Percentiles rank a stretch among this genome's conserved stretches.
phyloP scores from a whole-genome alignment of 2,888 invertebrate genomes.

The Neoscelio sp. region DNA sequence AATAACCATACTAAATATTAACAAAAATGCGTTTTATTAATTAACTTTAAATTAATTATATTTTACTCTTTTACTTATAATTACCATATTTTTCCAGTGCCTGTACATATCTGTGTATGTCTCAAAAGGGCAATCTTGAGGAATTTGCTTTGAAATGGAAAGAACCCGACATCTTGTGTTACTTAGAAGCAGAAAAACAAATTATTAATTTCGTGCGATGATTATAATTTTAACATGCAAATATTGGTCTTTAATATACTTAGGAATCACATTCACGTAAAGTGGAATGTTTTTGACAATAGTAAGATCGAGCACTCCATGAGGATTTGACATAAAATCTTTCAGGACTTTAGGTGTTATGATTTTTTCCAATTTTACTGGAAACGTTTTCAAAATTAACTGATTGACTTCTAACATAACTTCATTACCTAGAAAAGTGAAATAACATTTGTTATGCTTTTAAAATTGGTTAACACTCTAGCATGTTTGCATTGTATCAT shows the following conservation, averaged over 20 bases:
- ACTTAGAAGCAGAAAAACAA: too few relatives aligned
- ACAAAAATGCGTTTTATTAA: background rate
- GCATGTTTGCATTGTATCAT: background rate
- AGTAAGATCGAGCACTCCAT: constrained; percentile 9
- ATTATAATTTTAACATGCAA: background rate
- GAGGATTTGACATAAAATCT: constrained; percentile 3
- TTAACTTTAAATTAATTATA: background rate
- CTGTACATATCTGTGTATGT: constrained; percentile 77
- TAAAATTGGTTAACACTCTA: too few relatives aligned
- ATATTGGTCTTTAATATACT: constrained; percentile 10
- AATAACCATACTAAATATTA: constrained; percentile 24
- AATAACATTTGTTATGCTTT: too few relatives aligned
- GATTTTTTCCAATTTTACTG: constrained; percentile 11
- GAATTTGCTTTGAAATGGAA: constrained; percentile 75
- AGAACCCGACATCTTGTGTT: constrained; percentile 75
- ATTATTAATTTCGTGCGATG: constrained; percentile 50
- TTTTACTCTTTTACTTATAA: too few relatives aligned
- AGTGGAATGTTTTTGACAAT: constrained; percentile 1
- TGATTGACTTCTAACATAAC: constrained; percentile 7
- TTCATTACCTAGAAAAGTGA: constrained; percentile 36
- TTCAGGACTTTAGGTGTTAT: background rate
- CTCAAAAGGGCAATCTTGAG: constrained; percentile 73
- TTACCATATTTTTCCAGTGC: constrained; percentile 82
- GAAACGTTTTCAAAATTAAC: constrained; percentile 9
- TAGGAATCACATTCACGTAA: constrained; percentile 28